phyloP scores from a whole-genome alignment of 2,797 vertebrate genomes.

The Orestias chungarensis region DNA sequence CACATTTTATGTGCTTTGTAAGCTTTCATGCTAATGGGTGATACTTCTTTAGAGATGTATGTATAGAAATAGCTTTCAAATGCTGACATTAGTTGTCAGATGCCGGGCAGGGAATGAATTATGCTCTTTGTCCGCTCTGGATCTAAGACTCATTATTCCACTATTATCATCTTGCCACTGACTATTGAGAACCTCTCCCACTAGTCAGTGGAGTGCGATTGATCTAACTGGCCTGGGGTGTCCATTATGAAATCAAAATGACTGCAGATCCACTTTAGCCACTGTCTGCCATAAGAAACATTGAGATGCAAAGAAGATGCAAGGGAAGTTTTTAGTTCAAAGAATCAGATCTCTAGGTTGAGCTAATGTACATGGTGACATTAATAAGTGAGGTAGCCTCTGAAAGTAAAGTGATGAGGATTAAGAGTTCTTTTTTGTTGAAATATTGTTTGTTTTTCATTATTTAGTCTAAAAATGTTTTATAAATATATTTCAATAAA shows the following conservation, averaged over 20 bases:
- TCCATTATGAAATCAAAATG: constrained; percentile 66
- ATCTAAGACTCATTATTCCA: constrained; percentile 75
- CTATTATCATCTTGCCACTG: constrained; percentile 75
- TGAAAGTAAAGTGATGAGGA: background rate
- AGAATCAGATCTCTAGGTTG: background rate
- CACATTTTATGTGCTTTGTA: constrained; percentile 3
- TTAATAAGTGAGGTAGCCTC: background rate
- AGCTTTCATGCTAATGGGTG: background rate
- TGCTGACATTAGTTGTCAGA: constrained; percentile 52
- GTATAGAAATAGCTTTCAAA: constrained; percentile 25
- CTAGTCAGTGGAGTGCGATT: constrained; percentile 57
- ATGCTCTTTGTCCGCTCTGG: constrained; percentile 62
- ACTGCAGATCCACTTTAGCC: constrained; percentile 44
- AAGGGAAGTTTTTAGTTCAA: background rate
- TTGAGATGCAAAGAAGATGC: background rate
- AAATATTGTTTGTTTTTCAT: background rate
- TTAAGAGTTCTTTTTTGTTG: background rate
- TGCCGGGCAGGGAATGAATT: constrained; percentile 58
- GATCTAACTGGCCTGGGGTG: constrained; percentile 59
- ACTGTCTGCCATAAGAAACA: constrained; percentile 34
- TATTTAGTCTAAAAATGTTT: background rate
- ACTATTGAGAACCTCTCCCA: constrained; percentile 51
- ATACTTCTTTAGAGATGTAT: constrained; percentile 16
- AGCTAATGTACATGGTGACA: background rate
- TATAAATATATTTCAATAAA: background rate